phyloP scores from a whole-genome alignment of 2,113 vertebrate genomes.

The Pyrgilauda ruficollis region DNA sequence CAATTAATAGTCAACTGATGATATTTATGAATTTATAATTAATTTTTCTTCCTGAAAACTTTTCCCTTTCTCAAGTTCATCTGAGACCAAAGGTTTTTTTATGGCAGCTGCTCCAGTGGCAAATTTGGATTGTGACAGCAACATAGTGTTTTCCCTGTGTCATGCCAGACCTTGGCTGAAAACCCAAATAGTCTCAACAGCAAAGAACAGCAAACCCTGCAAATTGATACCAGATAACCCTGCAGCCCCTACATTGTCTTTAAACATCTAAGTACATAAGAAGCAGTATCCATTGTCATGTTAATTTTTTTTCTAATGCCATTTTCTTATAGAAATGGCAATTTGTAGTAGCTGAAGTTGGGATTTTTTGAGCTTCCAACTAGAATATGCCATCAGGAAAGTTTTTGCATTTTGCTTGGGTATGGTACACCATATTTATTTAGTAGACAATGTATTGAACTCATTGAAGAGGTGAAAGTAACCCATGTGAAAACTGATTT shows the following conservation, averaged over 20 bases:
- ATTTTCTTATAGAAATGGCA: background rate
- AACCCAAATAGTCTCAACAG: background rate
- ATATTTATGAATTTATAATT: background rate
- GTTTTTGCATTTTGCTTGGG: background rate
- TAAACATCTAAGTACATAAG: background rate
- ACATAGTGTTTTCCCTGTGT: background rate
- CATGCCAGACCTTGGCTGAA: fast-evolving
- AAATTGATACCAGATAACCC: background rate
- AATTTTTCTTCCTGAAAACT: background rate
- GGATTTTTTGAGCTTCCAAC: background rate
- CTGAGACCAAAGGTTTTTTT: background rate
- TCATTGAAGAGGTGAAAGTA: background rate
- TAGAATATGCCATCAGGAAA: fast-evolving
- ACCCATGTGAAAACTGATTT: background rate
- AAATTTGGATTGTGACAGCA: background rate
- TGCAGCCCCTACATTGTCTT: background rate
- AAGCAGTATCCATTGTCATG: background rate
- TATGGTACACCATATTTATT: background rate
- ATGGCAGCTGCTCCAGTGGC: background rate
- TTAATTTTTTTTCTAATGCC: background rate
- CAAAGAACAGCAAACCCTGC: background rate
- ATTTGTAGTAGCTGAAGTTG: background rate
- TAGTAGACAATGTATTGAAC: background rate
- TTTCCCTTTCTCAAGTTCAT: background rate
- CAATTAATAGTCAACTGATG: background rate